phyloP scores from a whole-genome alignment of 2,113 vertebrate species.

The Pluvialis apricaria region DNA sequence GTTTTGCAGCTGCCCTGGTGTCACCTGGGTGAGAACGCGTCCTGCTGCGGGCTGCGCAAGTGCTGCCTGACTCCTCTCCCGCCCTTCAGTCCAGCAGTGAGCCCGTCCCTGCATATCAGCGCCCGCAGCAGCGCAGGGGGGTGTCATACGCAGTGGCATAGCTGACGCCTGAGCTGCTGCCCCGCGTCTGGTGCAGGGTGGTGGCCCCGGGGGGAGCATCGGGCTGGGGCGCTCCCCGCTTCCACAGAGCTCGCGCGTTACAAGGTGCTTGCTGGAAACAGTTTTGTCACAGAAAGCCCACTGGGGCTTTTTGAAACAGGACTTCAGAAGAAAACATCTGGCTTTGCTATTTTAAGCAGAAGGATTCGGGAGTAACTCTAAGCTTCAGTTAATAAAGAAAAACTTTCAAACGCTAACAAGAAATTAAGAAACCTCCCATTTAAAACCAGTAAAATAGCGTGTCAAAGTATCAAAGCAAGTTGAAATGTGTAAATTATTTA shows the following conservation, averaged over 20 bases:
- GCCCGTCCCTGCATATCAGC: rapidly evolving
- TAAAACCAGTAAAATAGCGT: neutral
- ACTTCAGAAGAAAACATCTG: neutral
- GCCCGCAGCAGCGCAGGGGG: neutral
- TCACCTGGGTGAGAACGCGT: neutral
- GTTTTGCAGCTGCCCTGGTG: neutral
- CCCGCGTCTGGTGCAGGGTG: neutral
- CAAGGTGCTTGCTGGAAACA: neutral
- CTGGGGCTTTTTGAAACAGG: neutral
- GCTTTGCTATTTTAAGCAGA: neutral
- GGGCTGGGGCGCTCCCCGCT: rapidly evolving
- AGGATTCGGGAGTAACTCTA: neutral
- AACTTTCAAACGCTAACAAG: neutral
- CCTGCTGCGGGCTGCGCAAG: neutral
- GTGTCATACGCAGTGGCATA: rapidly evolving
- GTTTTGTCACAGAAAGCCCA: neutral
- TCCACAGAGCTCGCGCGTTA: rapidly evolving
- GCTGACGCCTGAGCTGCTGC: neutral
- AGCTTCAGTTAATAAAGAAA: neutral
- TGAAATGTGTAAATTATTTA: neutral
- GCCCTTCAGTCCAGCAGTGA: neutral
- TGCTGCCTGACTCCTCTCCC: no score
- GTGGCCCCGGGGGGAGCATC: neutral
- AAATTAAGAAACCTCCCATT: neutral
- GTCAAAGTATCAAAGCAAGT: neutral